Conservation (phyloP, 2,797 vertebrate species). For the Sebastes reedi region DNA sequence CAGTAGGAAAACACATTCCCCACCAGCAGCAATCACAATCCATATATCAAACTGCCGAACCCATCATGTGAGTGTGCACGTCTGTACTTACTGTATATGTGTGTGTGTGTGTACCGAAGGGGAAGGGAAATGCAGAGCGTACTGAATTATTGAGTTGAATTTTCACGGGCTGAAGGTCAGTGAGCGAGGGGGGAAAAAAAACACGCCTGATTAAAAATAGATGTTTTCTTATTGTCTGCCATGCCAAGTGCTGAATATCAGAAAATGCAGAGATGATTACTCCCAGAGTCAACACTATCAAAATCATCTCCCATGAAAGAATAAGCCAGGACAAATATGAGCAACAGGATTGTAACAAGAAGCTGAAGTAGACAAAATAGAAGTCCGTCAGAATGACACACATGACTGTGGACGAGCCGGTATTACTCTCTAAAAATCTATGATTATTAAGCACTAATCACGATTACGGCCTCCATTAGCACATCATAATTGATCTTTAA, state of each 20-base stretch:
- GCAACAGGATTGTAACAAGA: constrained; percentile 1
- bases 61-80: constrained; percentile 12
- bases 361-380: constrained; percentile 3
- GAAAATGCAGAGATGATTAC: constrained; percentile 61
- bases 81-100: constrained; percentile 20
- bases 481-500: constrained; percentile 72
- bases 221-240: constrained; percentile 83
- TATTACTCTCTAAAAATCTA: constrained; percentile 40
- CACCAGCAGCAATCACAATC: constrained; percentile 69
- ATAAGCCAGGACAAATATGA: constrained; percentile 1
- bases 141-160: constrained; percentile 86
- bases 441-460: constrained; percentile 63
- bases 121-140: constrained; percentile 64
- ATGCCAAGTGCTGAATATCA: constrained; percentile 62
- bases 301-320: constrained; percentile 37
- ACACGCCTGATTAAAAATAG: constrained; percentile 82
- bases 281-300: constrained; percentile 46
- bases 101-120: constrained; percentile 42
- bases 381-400: constrained; percentile 7
- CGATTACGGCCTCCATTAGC: constrained; percentile 58
- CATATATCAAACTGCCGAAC: constrained; percentile 53
- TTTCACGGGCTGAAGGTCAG: constrained; percentile 85
- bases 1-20: constrained; percentile 56
- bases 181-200: constrained; percentile 54
- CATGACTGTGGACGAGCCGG: background rate